Evolutionary conservation across 2,113 vertebrate genomes (phyloP), one percentile per base, ranked within the genome.

Genomic region (Periophthalmus modestus): DNA sequence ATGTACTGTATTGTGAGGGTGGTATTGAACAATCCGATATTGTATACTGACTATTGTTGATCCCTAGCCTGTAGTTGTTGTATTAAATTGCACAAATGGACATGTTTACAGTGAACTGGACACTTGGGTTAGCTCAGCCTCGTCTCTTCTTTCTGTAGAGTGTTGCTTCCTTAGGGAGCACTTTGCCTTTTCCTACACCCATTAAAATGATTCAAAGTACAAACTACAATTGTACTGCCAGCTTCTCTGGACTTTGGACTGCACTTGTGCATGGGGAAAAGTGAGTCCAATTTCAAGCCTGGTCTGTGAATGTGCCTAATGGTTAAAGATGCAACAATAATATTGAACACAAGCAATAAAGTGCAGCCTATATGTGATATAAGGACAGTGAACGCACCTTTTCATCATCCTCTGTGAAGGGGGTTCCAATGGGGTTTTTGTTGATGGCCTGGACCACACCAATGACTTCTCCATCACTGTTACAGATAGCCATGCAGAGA

Each of bases 371-470:
- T 19, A 19, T 36, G 33, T 39, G 33, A 39, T n/a, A 43, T 65
- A 18, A 68, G 18, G 58, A 28, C 33, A 50, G 4, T 21, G 2
- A 62, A 21, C 73, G 84, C 80, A 94, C 94, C 90, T 94, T 94
- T 84, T 94, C 94, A 78, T 94, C 92, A 43, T 94, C 93, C 74
- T 93, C 93, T 0, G 92, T 93, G 66, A 94, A 94, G 18, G 90
- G 90, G 4, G 80, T 87, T 24, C 93, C 92, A 4, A 79, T 91
- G 47, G 92, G 93, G 39, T 91, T 94, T 80, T 93, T 94, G 87
- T 94, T 94, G 87, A 94, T 93, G 57, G 94, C 94, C 75, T 94
- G 94, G 2, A 94, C 93, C 23, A 94, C 94, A 15, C 94, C 94
- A 0, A 94, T 94, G 76, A 94, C 92, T 73, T 94, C 92, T 10